These are phyloP conservation scores for Daubentonia madagascariensis DNA, from an alignment of 2,113 vertebrate genomes.

Conservation along the genomic window DNA sequence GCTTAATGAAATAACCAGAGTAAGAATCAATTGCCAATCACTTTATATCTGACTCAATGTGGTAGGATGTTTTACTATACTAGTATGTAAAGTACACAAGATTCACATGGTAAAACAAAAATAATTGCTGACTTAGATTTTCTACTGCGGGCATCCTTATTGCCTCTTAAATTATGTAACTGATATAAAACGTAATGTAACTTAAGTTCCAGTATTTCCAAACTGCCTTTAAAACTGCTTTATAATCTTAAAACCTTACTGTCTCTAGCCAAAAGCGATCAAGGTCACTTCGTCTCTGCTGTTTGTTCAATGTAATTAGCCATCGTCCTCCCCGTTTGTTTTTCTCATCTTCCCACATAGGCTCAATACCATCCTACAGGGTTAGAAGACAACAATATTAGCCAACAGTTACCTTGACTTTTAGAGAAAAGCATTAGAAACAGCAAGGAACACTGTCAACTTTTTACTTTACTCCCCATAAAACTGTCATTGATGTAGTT, in stretches of 20 bases:
- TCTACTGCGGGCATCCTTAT: background rate
- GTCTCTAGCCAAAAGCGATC: slow-evolving; percentile 99
- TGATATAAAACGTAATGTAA: background rate
- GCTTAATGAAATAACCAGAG: background rate
- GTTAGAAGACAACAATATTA: slow-evolving; percentile 32
- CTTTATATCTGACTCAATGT: background rate
- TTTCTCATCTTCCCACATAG: slow-evolving; percentile 98
- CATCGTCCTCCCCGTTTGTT: slow-evolving; percentile 96
- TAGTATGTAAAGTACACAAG: background rate
- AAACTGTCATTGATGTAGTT: background rate
- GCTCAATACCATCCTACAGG: slow-evolving; percentile 95
- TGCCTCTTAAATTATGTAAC: background rate
- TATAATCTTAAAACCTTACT: slow-evolving; percentile 82
- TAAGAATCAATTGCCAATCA: background rate
- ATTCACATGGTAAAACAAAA: background rate
- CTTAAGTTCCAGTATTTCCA: background rate
- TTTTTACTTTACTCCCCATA: background rate
- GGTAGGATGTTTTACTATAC: background rate
- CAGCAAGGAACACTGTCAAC: background rate
- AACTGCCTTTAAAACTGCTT: background rate
- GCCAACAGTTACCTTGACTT: background rate
- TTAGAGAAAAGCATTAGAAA: background rate
- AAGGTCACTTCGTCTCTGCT: slow-evolving; percentile 95
- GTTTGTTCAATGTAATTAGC: slow-evolving; percentile 97
- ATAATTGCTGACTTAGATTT: background rate